phyloP scores from a whole-genome alignment of 2,113 vertebrate species.

The Agelaius tricolor region DNA sequence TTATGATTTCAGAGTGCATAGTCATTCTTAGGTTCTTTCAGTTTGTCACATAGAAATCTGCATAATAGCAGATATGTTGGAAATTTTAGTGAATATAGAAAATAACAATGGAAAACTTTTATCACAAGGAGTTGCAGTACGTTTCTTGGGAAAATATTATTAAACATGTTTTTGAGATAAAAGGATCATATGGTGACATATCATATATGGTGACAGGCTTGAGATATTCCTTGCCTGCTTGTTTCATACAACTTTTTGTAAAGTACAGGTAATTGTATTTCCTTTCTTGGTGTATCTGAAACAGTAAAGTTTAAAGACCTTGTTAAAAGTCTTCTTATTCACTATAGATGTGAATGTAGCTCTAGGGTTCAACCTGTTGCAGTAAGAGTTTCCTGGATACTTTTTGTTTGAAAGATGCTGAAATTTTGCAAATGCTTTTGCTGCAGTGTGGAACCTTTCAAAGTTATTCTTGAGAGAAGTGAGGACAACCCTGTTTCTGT shows the following conservation, averaged over 20 bases:
- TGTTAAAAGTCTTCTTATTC: neutral
- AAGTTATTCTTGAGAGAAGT: neutral
- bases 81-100: neutral
- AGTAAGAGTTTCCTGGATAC: neutral
- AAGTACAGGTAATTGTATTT: neutral
- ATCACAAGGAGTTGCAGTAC: neutral
- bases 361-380: neutral
- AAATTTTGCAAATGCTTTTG: neutral
- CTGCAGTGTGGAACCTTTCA: neutral
- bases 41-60: neutral
- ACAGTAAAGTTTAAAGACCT: neutral
- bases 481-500: neutral
- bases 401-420: neutral
- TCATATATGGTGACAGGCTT: neutral
- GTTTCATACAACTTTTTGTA: neutral
- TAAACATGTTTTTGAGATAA: neutral
- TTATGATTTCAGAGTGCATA: neutral
- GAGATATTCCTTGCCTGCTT: neutral
- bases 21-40: neutral
- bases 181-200: neutral
- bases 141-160: neutral
- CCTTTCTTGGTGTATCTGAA: neutral
- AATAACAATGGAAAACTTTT: neutral
- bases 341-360: rapidly evolving
- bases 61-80: neutral